These are phyloP conservation scores for Cheiracanthium punctorium DNA, from an alignment of 2,888 invertebrate genomes.

Conservation along the genomic window DNA sequence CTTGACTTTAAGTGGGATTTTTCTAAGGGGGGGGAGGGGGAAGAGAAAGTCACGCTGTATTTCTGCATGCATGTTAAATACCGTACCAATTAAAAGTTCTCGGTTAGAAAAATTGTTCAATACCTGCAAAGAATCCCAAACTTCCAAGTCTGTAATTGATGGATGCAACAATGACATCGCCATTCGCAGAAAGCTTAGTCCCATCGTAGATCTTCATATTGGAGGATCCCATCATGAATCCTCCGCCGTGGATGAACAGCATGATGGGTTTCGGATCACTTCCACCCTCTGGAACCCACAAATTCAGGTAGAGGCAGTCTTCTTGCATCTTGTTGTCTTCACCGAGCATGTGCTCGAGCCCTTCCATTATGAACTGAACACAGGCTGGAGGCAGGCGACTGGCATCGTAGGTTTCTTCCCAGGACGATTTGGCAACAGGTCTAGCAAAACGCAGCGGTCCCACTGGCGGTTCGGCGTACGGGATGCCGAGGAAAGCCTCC, in stretches of 20 bases:
- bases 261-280: constrained; percentile 64
- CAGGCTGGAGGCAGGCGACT: constrained; percentile 37
- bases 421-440: constrained; percentile 44
- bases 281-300: no score
- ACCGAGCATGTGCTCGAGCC: neutral
- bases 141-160: constrained; percentile 51
- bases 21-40: no score
- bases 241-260: constrained; percentile 65
- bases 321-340: constrained; percentile 51
- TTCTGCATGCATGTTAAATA: no score
- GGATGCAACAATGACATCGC: constrained; percentile 59
- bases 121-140: constrained; percentile 53
- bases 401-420: constrained; percentile 48
- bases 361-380: constrained; percentile 23
- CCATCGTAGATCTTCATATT: constrained; percentile 65
- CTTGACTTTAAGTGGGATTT: no score
- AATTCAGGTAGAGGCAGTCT: constrained; percentile 69
- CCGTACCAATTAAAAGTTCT: no score
- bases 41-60: no score
- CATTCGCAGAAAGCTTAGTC: constrained; percentile 1
- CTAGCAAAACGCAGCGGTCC: constrained; percentile 70
- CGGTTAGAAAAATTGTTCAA: neutral
- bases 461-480: no score
- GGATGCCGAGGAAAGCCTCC: no score
- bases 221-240: no score